A percentile compares a stretch with the other conserved stretches of the same genome.
Evolutionary conservation across 64 coral and sea anemone species (phyloP).

Genomic region (Porites lutea): DNA sequence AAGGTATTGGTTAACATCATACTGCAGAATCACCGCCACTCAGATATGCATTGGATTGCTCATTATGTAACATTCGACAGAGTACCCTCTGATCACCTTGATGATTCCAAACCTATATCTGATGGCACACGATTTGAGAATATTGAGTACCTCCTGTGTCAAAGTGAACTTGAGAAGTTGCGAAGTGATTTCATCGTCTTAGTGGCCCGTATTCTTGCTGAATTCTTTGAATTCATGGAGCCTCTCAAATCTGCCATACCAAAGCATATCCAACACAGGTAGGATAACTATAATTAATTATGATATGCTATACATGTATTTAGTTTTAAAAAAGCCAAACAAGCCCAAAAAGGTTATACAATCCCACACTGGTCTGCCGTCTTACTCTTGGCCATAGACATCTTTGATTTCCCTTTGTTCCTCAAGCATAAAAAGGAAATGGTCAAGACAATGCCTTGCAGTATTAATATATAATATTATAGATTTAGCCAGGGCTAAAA

Average conservation of each 20-base stretch:
- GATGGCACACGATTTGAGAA: conserved; percentile 50
- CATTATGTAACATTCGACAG: conserved; percentile 60
- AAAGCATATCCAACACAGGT: conserved; percentile 66
- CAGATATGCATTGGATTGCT: conserved; percentile 62
- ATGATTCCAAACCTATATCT: conserved; percentile 53
- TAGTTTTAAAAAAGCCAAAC: conserved; percentile 11
- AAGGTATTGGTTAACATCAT: conserved; percentile 55
- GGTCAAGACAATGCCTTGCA: conserved; percentile 2
- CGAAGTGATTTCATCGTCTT: conserved; percentile 56
- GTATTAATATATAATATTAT: not conserved
- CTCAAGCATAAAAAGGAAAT: conserved; percentile 14
- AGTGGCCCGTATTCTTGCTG: conserved; percentile 30
- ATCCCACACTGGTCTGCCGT: not conserved
- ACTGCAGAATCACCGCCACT: conserved; percentile 30
- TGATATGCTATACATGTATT: not conserved
- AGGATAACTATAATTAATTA: not conserved
- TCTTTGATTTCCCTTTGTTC: conserved; percentile 14
- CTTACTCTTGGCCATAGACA: not conserved
- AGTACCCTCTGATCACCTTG: conserved; percentile 35
- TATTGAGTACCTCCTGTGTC: conserved; percentile 44
- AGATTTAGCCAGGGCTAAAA: too few relatives aligned
- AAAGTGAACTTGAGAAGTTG: conserved; percentile 44
- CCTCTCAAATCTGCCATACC: conserved; percentile 39
- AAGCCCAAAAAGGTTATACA: conserved; percentile 1
- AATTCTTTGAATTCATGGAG: conserved; percentile 60